phyloP scores from a whole-genome alignment of 2,888 invertebrate species.

The Drosophila lutescens region DNA sequence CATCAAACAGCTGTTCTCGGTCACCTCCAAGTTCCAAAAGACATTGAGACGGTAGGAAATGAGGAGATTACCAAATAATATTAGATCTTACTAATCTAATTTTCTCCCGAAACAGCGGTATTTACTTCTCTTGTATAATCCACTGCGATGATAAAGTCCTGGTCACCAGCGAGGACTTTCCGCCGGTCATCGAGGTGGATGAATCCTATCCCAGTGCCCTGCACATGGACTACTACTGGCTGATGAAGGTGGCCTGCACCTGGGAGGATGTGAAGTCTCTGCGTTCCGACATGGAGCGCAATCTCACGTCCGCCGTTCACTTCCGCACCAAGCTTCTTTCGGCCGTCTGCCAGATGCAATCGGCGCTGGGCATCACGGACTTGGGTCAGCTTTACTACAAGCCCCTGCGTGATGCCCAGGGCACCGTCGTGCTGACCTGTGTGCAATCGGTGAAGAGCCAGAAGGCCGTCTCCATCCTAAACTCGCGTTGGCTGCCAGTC shows the following conservation, averaged over 20 bases:
- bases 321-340: conserved; percentile 96
- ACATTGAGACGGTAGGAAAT: conserved; percentile 89
- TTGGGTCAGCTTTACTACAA: conserved; percentile 97
- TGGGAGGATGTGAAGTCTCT: conserved; percentile 98
- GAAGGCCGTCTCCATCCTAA: conserved; percentile 94
- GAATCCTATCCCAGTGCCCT: conserved; percentile 97
- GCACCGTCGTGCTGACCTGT: conserved; percentile 95
- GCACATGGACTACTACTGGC: conserved; percentile 97
- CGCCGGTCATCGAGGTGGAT: conserved; percentile 98
- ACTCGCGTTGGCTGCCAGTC: conserved; percentile 96
- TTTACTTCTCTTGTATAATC: conserved; percentile 95
- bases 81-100: not conserved
- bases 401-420: conserved; percentile 94
- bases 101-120: conserved; percentile 88
- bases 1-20: conserved; percentile 97
- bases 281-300: conserved; percentile 97
- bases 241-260: conserved; percentile 98
- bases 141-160: conserved; percentile 98
- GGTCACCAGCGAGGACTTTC: conserved; percentile 98
- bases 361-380: conserved; percentile 95
- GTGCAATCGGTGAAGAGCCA: conserved; percentile 88
- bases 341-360: conserved; percentile 96
- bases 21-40: conserved; percentile 98
- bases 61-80: not conserved
- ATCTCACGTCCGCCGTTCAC: conserved; percentile 94